These are phyloP conservation scores for Chiridota heheva DNA, from an alignment of 35 echinoderm and acorn worm genomes.

Conservation along the genomic window DNA sequence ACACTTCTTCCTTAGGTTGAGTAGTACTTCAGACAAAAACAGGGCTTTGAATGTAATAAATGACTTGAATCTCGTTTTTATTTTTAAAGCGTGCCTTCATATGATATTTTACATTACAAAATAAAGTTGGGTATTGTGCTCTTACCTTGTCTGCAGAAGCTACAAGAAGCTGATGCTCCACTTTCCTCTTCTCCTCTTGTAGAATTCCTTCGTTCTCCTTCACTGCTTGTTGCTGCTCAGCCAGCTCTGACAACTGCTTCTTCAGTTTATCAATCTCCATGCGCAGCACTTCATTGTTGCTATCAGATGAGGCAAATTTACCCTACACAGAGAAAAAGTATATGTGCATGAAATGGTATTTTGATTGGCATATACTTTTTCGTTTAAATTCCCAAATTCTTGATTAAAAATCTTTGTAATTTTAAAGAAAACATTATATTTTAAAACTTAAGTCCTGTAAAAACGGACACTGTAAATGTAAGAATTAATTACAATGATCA, in stretches of 20 bases:
- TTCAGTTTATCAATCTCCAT: slow-evolving; percentile 51
- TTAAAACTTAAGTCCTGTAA: neutral
- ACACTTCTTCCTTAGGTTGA: too few relatives aligned
- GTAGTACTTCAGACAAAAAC: too few relatives aligned
- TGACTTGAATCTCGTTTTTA: neutral
- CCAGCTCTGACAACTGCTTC: slow-evolving; percentile 49
- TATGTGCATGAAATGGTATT: neutral
- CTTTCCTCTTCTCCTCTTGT: slow-evolving; percentile 61
- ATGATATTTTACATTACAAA: neutral
- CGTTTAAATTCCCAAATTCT: neutral
- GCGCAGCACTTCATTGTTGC: slow-evolving; percentile 49
- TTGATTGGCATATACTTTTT: neutral
- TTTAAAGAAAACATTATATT: neutral
- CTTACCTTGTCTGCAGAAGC: slow-evolving; percentile 71
- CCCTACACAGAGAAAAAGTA: slow-evolving; percentile 11
- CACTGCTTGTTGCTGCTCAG: slow-evolving; percentile 41
- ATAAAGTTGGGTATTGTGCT: neutral
- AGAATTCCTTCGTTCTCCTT: slow-evolving; percentile 50
- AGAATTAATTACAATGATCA: neutral
- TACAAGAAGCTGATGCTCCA: slow-evolving; percentile 75
- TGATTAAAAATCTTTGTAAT: neutral
- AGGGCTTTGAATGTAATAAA: too few relatives aligned
- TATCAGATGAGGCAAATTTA: slow-evolving; percentile 67
- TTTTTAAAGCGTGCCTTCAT: neutral
- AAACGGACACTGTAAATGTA: neutral